Conservation (phyloP, 1,140 invertebrate genomes). For the Atopsyche davidsoni region DNA sequence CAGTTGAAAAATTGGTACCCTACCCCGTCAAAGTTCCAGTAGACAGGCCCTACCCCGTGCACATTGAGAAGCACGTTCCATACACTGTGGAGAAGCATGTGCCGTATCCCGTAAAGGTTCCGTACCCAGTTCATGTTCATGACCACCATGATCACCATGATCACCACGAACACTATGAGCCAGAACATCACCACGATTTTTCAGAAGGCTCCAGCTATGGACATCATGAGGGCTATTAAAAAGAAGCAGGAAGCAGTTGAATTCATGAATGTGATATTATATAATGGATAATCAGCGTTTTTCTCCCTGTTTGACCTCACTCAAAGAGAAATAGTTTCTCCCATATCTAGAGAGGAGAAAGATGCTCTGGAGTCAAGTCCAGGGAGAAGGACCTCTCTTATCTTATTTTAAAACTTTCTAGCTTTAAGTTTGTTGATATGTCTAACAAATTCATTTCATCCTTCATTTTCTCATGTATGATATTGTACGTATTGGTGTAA, state of each 20-base stretch:
- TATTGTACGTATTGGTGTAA: constrained; percentile 4
- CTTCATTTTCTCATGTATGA: constrained; percentile 8
- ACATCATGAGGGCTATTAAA: constrained; percentile 26
- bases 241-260: constrained; percentile 20
- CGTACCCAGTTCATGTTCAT: constrained; percentile 49
- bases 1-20: constrained; percentile 55
- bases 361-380: constrained; percentile 25
- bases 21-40: constrained; percentile 55
- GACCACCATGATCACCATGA: constrained; percentile 42
- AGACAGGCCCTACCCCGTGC: constrained; percentile 53
- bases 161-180: constrained; percentile 19
- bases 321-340: constrained; percentile 30
- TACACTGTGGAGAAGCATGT: constrained; percentile 52
- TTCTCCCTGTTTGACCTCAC: constrained; percentile 12
- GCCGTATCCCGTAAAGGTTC: constrained; percentile 56
- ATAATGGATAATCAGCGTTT: constrained; percentile 10
- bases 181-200: neutral
- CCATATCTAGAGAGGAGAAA: constrained; percentile 19
- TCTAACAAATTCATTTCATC: no score
- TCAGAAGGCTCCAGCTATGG: constrained; percentile 14
- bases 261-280: constrained; percentile 27
- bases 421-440: constrained; percentile 22
- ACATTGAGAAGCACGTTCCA: constrained; percentile 54
- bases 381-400: constrained; percentile 9
- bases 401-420: constrained; percentile 16